Evolutionary conservation across 2,888 invertebrate species (phyloP).

Genomic region (Galerucella calmariensis): DNA sequence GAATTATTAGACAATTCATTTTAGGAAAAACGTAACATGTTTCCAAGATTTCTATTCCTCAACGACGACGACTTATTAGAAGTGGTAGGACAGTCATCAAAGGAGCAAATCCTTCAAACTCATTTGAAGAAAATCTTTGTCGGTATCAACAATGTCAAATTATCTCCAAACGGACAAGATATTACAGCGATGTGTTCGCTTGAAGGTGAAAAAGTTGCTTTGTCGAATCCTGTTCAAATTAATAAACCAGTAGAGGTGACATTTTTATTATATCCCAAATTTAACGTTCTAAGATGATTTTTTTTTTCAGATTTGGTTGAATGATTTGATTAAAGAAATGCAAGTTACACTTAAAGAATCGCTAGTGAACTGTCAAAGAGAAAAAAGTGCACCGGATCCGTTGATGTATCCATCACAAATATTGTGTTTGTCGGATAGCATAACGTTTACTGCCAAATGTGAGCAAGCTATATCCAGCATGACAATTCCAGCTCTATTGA

Average conservation of each 20-base stretch:
- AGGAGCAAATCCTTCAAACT: slow-evolving; percentile 88
- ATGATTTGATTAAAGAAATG: slow-evolving; percentile 85
- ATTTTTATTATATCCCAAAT: slow-evolving; percentile 4
- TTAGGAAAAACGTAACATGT: slow-evolving; percentile 91
- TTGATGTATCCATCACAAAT: slow-evolving; percentile 80
- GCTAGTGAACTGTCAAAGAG: slow-evolving; percentile 70
- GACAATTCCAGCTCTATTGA: slow-evolving; percentile 68
- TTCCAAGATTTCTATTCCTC: slow-evolving; percentile 96
- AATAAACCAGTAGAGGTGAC: slow-evolving; percentile 81
- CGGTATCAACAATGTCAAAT: slow-evolving; percentile 82
- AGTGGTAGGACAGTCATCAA: slow-evolving; percentile 91
- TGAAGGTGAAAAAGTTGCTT: slow-evolving; percentile 78
- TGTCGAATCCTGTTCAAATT: slow-evolving; percentile 77
- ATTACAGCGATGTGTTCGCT: slow-evolving; percentile 77
- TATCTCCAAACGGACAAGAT: slow-evolving; percentile 67
- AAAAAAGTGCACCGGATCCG: slow-evolving; percentile 70
- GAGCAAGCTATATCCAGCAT: slow-evolving; percentile 82
- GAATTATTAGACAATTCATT: slow-evolving; percentile 35
- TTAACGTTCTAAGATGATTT: neutral
- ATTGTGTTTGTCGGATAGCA: slow-evolving; percentile 84
- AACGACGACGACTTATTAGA: slow-evolving; percentile 98
- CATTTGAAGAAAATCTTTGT: slow-evolving; percentile 97
- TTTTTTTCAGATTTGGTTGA: slow-evolving; percentile 75
- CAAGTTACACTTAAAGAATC: slow-evolving; percentile 78
- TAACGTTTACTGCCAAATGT: slow-evolving; percentile 85